These are phyloP conservation scores for Chrysochloris asiatica DNA, from an alignment of 2,113 vertebrate species.

Conservation along the genomic window DNA sequence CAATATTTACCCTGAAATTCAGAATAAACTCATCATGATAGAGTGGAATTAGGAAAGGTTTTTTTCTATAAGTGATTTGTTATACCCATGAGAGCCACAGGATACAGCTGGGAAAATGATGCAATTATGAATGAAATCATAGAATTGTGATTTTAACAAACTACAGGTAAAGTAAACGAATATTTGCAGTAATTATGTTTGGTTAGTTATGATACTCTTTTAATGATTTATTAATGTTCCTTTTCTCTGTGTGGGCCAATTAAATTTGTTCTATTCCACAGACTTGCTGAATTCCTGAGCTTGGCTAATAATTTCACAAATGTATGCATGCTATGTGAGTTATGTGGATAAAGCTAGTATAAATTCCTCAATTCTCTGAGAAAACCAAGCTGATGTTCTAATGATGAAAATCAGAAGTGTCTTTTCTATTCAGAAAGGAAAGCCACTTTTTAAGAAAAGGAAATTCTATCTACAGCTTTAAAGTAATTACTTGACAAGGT, in stretches of 20 bases:
- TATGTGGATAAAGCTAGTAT: not conserved
- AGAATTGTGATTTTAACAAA: conserved; percentile 20
- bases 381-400: conserved; percentile 30
- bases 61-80: conserved; percentile 40
- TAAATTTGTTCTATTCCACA: conserved; percentile 32
- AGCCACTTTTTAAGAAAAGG: not conserved
- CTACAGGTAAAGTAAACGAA: conserved; percentile 19
- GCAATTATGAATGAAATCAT: not conserved
- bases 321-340: not conserved
- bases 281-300: conserved; percentile 37
- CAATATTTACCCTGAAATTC: conserved; percentile 24
- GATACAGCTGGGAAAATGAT: not conserved
- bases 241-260: not conserved
- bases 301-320: conserved; percentile 47
- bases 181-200: not conserved
- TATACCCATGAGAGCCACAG: conserved; percentile 10
- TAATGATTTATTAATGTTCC: conserved; percentile 27
- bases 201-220: not conserved
- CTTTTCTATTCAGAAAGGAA: conserved; percentile 27
- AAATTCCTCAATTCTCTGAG: conserved; percentile 38
- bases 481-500: conserved; percentile 22
- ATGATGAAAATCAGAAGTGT: conserved; percentile 18
- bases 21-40: conserved; percentile 37
- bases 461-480: conserved; percentile 52
- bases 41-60: conserved; percentile 3